phyloP scores from a whole-genome alignment of 2,888 invertebrate genomes.

The Carterocephalus palaemon region DNA sequence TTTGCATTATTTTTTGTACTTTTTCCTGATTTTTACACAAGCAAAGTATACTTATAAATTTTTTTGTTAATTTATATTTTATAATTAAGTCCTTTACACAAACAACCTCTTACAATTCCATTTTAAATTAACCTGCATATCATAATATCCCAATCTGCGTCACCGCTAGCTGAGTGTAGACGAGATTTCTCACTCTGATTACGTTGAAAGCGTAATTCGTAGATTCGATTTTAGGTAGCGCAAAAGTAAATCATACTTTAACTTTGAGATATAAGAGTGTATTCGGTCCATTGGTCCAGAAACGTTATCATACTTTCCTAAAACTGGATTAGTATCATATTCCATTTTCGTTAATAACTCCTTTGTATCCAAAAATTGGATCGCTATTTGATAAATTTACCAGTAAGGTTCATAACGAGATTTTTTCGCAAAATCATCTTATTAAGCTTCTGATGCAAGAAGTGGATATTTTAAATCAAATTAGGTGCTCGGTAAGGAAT shows the following conservation, averaged over 20 bases:
- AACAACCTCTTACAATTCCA: too few species aligned
- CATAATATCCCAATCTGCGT: too few species aligned
- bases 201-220: conserved; percentile 1
- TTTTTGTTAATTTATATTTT: too few species aligned
- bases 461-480: neutral
- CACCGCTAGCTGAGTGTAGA: too few species aligned
- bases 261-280: conserved; percentile 12
- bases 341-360: conserved; percentile 2
- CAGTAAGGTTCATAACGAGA: conserved; percentile 3
- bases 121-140: too few species aligned
- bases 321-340: conserved; percentile 4
- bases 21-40: too few species aligned
- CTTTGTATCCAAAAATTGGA: conserved; percentile 4
- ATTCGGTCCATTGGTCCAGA: conserved; percentile 4
- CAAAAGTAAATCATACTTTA: conserved; percentile 11
- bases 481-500: too few species aligned
- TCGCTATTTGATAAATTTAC: neutral
- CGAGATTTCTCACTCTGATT: neutral
- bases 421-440: neutral
- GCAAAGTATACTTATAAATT: too few species aligned
- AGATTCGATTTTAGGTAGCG: conserved; percentile 3
- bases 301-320: conserved; percentile 7
- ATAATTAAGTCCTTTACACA: too few species aligned
- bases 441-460: neutral
- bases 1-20: too few species aligned